Evolutionary conservation across 1,140 invertebrate genomes (phyloP).

Genomic region (Drosophila sulfurigaster): DNA sequence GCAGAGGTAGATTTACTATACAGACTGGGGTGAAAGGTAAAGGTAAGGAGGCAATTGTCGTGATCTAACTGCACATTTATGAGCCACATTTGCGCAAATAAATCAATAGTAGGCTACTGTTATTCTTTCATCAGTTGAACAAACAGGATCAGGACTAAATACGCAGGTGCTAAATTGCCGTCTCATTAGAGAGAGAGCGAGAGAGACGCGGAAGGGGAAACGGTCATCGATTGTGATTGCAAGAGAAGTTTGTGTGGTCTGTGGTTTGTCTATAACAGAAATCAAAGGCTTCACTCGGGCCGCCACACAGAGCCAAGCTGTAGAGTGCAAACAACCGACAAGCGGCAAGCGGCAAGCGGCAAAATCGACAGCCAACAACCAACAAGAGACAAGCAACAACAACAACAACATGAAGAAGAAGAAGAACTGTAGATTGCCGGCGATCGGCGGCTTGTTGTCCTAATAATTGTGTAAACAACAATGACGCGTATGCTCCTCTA

Average conservation of each 20-base stretch:
- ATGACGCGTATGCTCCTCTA: constrained; percentile 77
- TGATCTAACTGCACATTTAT: constrained; percentile 63
- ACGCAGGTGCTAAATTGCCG: constrained; percentile 75
- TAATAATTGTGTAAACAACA: constrained; percentile 85
- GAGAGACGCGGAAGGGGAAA: background rate
- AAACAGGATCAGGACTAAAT: constrained; percentile 49
- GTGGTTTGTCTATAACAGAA: constrained; percentile 24
- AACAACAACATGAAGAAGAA: constrained; percentile 24
- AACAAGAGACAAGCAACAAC: constrained; percentile 11
- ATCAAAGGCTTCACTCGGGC: constrained; percentile 40
- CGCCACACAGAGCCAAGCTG: constrained; percentile 22
- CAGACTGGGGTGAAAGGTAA: background rate
- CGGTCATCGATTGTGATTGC: background rate
- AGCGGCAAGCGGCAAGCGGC: constrained; percentile 40
- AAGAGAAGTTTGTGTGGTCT: constrained; percentile 30
- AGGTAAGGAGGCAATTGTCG: constrained; percentile 50
- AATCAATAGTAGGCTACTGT: constrained; percentile 65
- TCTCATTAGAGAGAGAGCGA: constrained; percentile 55
- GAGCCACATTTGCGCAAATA: constrained; percentile 61
- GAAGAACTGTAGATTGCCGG: constrained; percentile 37
- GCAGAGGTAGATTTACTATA: constrained; percentile 8
- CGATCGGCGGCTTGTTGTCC: constrained; percentile 83
- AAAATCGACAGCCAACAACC: constrained; percentile 21
- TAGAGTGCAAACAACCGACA: constrained; percentile 39
- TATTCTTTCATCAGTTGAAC: constrained; percentile 66